Base-by-base conservation (phyloP, 2,113 vertebrate species). In the Notothenia coriiceps region DNA sequence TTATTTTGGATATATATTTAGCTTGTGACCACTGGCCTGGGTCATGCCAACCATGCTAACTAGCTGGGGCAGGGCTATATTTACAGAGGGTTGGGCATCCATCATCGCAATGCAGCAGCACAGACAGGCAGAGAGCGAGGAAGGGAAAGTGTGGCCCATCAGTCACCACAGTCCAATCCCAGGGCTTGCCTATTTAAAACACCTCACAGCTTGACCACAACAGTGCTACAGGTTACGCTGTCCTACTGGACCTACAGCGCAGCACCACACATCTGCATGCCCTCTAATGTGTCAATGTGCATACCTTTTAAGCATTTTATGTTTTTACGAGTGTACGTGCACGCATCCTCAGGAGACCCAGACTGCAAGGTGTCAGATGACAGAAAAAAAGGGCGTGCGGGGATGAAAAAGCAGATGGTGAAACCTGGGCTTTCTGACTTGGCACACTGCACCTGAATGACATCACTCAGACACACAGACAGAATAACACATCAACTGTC, bases 1-100 rank as follows among this genome's bases (percentile, higher is more conserved):
- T 93, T 94, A 94, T 94, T 91, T 91, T 91, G 91, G 76, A 82
- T 78, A 65, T 93, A 95, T 93, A 94, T 94, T 87, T 94, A 94
- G 90, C 74, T 61, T 67, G 82, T 95, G 94, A 95, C 88, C 77
- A 72, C 85, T 56, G 9, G 88, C 74, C 76, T 81, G 88, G 91
- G 90, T 84, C 86, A 95, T 89, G 93, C 86, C 92, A 93, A 62
- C 89, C 91, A 95, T 93, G 92, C 91, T 94, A 94, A 95, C 92
- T 93, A 95, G 93, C 91, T 88, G 83, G 88, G 85, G 85, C 71
- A 79, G 68, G 70, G 86, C 84, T 95, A 95, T 94, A 95, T 95
- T 94, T 95, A 94, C 67, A 50, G 87, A 90, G 87, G 88, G 88
- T 79, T 82, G 91, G 90, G 90, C 88, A 90, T 92, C 91, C 90